Evolutionary conservation across 2,797 vertebrate species (phyloP).

Genomic region (Channa striata): DNA sequence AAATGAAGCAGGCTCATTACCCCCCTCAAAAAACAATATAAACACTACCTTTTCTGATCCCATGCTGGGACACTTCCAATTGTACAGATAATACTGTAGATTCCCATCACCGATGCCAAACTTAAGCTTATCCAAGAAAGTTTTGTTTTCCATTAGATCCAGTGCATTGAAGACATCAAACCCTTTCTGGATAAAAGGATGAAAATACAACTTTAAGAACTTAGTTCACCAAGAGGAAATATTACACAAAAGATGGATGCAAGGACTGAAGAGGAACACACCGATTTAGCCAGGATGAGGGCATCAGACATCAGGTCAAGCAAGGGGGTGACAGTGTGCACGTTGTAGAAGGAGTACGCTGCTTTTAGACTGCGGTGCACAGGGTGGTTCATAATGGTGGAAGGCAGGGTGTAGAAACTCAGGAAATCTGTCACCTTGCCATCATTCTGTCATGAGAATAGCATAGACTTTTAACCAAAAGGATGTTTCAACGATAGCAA

Average conservation of each 20-base stretch:
- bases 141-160: constrained; percentile 99
- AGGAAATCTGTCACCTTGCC: constrained; percentile 95
- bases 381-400: constrained; percentile 98
- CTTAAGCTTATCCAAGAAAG: constrained; percentile 99
- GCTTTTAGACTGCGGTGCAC: constrained; percentile 98
- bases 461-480: background rate
- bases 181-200: constrained; percentile 88
- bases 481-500: background rate
- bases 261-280: constrained; percentile 54
- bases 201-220: background rate
- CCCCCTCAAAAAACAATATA: background rate
- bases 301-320: constrained; percentile 98
- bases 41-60: constrained; percentile 93
- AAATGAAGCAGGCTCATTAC: background rate
- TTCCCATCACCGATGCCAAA: constrained; percentile 98
- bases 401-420: constrained; percentile 98
- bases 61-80: constrained; percentile 99
- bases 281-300: constrained; percentile 96
- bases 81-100: constrained; percentile 99
- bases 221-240: background rate
- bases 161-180: constrained; percentile 99
- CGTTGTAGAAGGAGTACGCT: constrained; percentile 98
- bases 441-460: constrained; percentile 79
- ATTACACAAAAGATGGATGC: background rate
- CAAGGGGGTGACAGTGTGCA: constrained; percentile 93